Evolutionary conservation across 2,113 vertebrate genomes (phyloP).

Genomic region (Falco punctatus): DNA sequence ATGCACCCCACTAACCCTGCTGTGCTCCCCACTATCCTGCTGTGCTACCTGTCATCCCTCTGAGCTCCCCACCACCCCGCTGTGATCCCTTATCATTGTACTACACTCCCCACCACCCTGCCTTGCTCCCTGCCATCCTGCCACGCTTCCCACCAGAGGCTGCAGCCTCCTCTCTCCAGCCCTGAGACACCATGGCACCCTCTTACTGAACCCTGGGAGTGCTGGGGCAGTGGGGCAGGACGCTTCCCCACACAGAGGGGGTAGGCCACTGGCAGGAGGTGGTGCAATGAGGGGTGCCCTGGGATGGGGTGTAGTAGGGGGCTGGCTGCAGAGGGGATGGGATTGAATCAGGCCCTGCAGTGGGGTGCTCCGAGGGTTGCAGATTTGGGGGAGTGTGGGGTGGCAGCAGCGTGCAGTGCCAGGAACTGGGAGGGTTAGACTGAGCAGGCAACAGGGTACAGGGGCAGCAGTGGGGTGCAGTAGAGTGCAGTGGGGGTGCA

Average conservation of each 20-base stretch:
- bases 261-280: neutral
- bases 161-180: neutral
- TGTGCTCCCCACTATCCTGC: neutral
- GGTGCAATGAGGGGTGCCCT: neutral
- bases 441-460: accelerated
- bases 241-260: neutral
- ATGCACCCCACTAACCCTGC: neutral
- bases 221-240: neutral
- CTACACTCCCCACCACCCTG: neutral
- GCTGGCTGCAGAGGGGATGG: neutral
- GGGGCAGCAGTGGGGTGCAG: neutral
- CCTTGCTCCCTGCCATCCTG: neutral
- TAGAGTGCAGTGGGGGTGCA: too few species aligned
- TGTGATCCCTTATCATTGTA: neutral
- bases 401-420: accelerated
- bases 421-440: neutral
- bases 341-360: neutral
- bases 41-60: accelerated
- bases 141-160: too few species aligned
- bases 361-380: neutral
- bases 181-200: too few species aligned
- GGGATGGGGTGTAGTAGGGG: neutral
- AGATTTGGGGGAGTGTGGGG: neutral
- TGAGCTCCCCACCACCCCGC: neutral
- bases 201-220: neutral